Evolutionary conservation across 2,888 invertebrate genomes (phyloP).

Genomic region (Eupithecia abbreviata): DNA sequence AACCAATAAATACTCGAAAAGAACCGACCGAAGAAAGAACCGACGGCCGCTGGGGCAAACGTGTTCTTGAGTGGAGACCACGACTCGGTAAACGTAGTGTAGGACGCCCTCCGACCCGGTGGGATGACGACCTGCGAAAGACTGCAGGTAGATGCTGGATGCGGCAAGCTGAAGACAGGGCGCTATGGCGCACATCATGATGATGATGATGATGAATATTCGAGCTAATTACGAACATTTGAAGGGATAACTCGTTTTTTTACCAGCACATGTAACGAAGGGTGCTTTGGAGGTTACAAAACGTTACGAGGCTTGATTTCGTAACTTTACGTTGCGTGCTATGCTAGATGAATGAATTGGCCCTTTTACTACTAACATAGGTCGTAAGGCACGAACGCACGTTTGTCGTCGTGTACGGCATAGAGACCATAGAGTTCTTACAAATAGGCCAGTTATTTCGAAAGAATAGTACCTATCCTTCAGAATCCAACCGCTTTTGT

Average conservation of each 20-base stretch:
- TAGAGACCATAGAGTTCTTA: not conserved
- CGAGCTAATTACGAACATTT: not conserved
- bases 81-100: no score
- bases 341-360: slow-evolving; percentile 19
- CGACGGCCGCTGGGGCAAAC: no score
- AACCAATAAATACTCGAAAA: not conserved
- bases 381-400: not conserved
- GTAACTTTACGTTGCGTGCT: slow-evolving; percentile 32
- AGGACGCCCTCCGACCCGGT: no score
- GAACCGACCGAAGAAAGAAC: no score
- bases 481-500: not conserved
- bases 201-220: not conserved
- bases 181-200: no score
- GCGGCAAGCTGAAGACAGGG: no score
- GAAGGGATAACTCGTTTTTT: slow-evolving; percentile 5
- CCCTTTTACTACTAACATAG: slow-evolving; percentile 1
- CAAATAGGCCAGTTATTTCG: not conserved
- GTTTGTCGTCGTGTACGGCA: not conserved
- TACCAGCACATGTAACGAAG: slow-evolving; percentile 20
- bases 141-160: no score
- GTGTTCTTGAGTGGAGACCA: no score
- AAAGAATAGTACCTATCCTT: not conserved
- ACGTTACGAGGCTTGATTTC: slow-evolving; percentile 24
- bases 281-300: slow-evolving; percentile 21
- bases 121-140: no score